phyloP scores from a whole-genome alignment of 2,113 vertebrate genomes.

The Donacobius atricapilla region DNA sequence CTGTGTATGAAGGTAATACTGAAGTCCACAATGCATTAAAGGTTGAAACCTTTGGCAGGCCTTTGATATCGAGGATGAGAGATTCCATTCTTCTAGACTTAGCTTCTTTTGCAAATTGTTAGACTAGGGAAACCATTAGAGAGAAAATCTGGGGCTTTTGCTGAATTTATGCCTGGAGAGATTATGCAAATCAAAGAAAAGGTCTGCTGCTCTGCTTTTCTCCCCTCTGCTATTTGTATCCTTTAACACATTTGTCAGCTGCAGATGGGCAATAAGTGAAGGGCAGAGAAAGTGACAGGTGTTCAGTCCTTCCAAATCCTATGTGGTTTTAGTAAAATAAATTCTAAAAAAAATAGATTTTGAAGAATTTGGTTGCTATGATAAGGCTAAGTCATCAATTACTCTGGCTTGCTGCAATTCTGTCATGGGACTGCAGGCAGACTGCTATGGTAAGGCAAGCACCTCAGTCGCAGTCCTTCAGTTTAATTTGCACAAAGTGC shows the following conservation, averaged over 20 bases:
- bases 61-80: background rate
- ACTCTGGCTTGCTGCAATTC: background rate
- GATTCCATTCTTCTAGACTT: background rate
- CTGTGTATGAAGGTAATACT: background rate
- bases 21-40: background rate
- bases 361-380: background rate
- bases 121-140: background rate
- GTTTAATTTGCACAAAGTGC: background rate
- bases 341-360: background rate
- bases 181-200: background rate
- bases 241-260: constrained; percentile 26
- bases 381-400: constrained; percentile 12
- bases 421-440: background rate
- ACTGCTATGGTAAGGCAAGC: background rate
- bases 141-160: background rate
- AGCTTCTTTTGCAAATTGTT: background rate
- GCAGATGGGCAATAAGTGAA: constrained; percentile 19
- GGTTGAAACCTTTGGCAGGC: background rate
- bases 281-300: constrained; percentile 14
- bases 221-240: constrained; percentile 21
- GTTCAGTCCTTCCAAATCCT: background rate
- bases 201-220: background rate
- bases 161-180: constrained; percentile 11
- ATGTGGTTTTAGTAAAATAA: background rate
- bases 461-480: background rate